Base-by-base conservation (phyloP, 2,797 vertebrate species). In the Varecia variegata region DNA sequence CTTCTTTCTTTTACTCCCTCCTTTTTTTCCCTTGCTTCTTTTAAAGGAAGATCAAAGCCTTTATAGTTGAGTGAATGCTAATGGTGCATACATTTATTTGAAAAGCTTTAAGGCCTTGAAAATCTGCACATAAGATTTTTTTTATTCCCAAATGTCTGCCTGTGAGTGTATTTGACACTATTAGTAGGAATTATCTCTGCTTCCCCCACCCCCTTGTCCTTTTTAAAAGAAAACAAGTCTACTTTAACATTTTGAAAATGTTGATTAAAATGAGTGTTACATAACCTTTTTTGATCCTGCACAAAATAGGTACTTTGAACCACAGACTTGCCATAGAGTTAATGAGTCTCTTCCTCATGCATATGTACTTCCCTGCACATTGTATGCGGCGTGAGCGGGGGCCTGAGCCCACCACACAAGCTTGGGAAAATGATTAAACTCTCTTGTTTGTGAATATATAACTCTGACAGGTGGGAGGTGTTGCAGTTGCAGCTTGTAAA, bases 11-110 rank as follows among this genome's bases (percentile, higher is more conserved):
- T 88, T 17, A 17, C 88, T 93, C 52, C 91, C 40, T 56, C 35
- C 68, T 67, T 82, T 92, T 88, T 96, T 93, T 81, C 97, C 89
- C 92, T 94, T 79, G 95, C 94, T 97, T 97, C 97, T 98, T 98
- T 98, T 97, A 97, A 95, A 96, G 95, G 97, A 98, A 98, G 98
- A 99, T 99, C 98, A 99, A 99, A 99, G 99, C 95, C 9, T 60
- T 88, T 92, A 95, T 79, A 98, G 97, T 97, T 97, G 97, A 99
- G 98, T 97, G 97, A 98, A 98, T 97, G 98, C 95, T 98, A 99
- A 99, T 98, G 98, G 98, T 73, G 98, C 98, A 97, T 98, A 98
- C 90, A 96, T 98, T 98, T 95, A 97, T 97, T 98, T 96, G 96
- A 94, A 96, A 95, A 93, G 92, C 45, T 98, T 98, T 94, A 98